Evolutionary conservation across 2,888 invertebrate genomes (phyloP), one percentile per base, ranked within the genome.

Genomic region (Euclidia mi): DNA sequence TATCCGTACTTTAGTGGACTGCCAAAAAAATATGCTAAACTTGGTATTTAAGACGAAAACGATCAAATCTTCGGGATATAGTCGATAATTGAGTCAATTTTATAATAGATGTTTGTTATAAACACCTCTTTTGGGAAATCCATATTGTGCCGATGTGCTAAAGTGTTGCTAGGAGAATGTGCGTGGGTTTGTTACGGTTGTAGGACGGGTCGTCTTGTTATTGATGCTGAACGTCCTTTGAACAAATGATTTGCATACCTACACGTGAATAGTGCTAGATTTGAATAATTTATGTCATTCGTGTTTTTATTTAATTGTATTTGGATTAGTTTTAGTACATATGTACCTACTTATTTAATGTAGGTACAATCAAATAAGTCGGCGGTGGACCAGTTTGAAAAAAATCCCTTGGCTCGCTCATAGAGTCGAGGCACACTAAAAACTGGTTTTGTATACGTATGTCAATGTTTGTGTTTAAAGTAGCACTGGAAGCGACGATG

Each of bases 11-110:
- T 59, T 59, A 66, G 57, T 56, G 53, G 71, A 69, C 65, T 56
- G 56, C 88, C 89, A 88, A 84, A 90, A 80, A 40, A 4, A 14
- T 82, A 90, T 91, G 90, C 71, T 76, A 90, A 91, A 85, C 35
- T 81, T 87, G 88, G 72, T 88, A 89, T 91, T 90, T 89, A 78
- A 66, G 62, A 71, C 53, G 69, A 76, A 77, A 69, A 71, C 57
- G 68, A 71, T 81, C 62, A 67, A 74, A 74, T 79, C 78, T 75
- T 78, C 81, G 76, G 72, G 73, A 72, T 60, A 67, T 73, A 71
- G 51, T 42, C 56, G 55, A 71, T 75, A 60, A 75, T 75, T 66
- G 61, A 64, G 66, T 64, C 20, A 46, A 69, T 75, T 61, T 66
- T 64, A 56, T 57, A 55, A 58, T 61, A 32, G 28, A 63, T 58